These are phyloP conservation scores for Ectemnius cavifrons DNA, from an alignment of 2,888 invertebrate genomes.

Conservation along the genomic window DNA sequence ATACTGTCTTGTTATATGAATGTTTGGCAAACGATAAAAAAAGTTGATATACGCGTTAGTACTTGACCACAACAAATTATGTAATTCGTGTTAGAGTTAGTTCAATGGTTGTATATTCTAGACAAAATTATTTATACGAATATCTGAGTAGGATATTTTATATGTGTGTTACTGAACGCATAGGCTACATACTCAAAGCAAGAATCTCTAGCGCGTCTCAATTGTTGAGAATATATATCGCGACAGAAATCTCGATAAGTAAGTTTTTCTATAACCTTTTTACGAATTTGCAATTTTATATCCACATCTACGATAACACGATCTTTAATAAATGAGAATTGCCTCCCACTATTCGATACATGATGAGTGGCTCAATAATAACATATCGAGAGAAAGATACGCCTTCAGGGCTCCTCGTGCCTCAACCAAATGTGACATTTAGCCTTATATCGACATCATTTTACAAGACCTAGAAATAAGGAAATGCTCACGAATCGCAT, in stretches of 20 bases:
- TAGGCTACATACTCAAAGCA: conserved; percentile 53
- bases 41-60: conserved; percentile 53
- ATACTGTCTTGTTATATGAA: conserved; percentile 46
- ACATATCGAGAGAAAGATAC: too few species aligned
- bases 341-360: conserved; percentile 10
- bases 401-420: too few species aligned
- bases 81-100: conserved; percentile 48
- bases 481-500: not conserved
- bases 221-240: conserved; percentile 22
- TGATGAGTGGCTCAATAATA: too few species aligned
- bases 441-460: too few species aligned
- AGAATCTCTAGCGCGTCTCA: conserved; percentile 26
- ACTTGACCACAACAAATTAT: conserved; percentile 43
- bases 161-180: conserved; percentile 40
- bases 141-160: conserved; percentile 38
- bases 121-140: conserved; percentile 44
- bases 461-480: too few species aligned
- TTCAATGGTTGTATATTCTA: conserved; percentile 58
- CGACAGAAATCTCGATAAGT: conserved; percentile 49
- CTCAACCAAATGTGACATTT: too few species aligned
- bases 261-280: conserved; percentile 64
- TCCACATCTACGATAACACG: conserved; percentile 77
- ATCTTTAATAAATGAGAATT: conserved; percentile 56
- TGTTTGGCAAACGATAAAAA: conserved; percentile 42
- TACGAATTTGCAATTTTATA: conserved; percentile 74